phyloP scores from a whole-genome alignment of 2,888 invertebrate genomes.

The Agrotis puta region DNA sequence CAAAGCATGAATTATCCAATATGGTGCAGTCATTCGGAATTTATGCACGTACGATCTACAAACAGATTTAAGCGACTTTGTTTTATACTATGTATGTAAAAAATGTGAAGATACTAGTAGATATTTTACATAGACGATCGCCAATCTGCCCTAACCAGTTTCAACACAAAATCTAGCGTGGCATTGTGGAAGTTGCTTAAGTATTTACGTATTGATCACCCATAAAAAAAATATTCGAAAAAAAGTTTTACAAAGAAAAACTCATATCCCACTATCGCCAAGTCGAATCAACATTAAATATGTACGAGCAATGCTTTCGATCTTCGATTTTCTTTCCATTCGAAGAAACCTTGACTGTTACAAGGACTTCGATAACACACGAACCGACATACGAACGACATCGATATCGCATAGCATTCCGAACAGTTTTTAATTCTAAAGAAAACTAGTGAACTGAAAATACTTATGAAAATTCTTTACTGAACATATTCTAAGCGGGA shows the following conservation, averaged over 20 bases:
- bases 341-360: conserved; percentile 36
- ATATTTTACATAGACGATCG: no score
- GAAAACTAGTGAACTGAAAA: conserved; percentile 11
- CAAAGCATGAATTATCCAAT: no score
- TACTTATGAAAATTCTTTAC: background rate
- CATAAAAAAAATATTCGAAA: background rate
- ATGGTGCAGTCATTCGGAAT: no score
- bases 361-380: conserved; percentile 49
- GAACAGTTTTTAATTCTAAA: conserved; percentile 6
- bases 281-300: conserved; percentile 26
- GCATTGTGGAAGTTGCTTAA: background rate
- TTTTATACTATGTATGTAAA: no score
- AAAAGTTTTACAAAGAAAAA: background rate
- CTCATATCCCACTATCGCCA: background rate
- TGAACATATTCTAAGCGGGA: background rate
- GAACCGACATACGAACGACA: conserved; percentile 7
- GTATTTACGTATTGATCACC: background rate
- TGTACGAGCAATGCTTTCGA: conserved; percentile 25
- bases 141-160: no score
- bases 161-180: background rate
- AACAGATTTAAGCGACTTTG: no score
- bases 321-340: conserved; percentile 42
- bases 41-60: no score
- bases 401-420: conserved; percentile 17
- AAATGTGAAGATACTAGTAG: no score